Conservation (phyloP, 2,888 invertebrate genomes). For the Drosophila merina region DNA sequence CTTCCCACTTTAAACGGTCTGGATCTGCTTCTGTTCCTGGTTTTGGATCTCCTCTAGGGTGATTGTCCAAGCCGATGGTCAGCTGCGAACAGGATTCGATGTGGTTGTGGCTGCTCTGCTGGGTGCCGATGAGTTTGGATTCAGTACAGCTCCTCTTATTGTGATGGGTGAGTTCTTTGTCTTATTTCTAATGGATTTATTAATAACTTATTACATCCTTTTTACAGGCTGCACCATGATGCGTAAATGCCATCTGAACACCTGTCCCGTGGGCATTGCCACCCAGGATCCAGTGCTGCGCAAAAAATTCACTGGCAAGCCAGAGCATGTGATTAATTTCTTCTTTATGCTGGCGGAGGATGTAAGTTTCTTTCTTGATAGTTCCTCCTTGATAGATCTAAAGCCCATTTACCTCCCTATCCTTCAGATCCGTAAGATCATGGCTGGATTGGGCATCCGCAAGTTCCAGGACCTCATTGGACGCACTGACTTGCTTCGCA, state of each 20-base stretch:
- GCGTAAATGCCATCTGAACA: slow-evolving; percentile 99
- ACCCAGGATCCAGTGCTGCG: slow-evolving; percentile 98
- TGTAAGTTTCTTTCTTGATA: slow-evolving; percentile 84
- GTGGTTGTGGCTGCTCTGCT: slow-evolving; percentile 97
- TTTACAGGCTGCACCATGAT: slow-evolving; percentile 98
- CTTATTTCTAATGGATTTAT: not conserved
- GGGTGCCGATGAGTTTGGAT: slow-evolving; percentile 99
- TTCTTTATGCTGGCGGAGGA: slow-evolving; percentile 99
- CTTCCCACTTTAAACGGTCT: slow-evolving; percentile 51
- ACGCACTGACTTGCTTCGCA: slow-evolving; percentile 93
- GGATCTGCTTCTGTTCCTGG: slow-evolving; percentile 7
- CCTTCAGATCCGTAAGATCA: slow-evolving; percentile 91
- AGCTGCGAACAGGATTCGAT: slow-evolving; percentile 97
- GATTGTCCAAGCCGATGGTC: slow-evolving; percentile 98
- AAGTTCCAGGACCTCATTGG: slow-evolving; percentile 96
- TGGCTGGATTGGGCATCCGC: slow-evolving; percentile 95
- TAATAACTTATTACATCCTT: not conserved
- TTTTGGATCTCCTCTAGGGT: slow-evolving; percentile 86
- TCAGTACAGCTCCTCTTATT: slow-evolving; percentile 98
- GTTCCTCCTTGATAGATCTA: too few species aligned
- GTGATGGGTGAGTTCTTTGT: slow-evolving; percentile 88
- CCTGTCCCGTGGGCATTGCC: slow-evolving; percentile 99
- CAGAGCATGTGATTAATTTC: slow-evolving; percentile 98
- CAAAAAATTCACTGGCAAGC: slow-evolving; percentile 98
- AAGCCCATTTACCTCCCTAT: not conserved